Percentiles rank a stretch among this genome's conserved stretches.
phyloP scores from a whole-genome alignment of 2,113 vertebrate species.

The Irena cyanogastra region DNA sequence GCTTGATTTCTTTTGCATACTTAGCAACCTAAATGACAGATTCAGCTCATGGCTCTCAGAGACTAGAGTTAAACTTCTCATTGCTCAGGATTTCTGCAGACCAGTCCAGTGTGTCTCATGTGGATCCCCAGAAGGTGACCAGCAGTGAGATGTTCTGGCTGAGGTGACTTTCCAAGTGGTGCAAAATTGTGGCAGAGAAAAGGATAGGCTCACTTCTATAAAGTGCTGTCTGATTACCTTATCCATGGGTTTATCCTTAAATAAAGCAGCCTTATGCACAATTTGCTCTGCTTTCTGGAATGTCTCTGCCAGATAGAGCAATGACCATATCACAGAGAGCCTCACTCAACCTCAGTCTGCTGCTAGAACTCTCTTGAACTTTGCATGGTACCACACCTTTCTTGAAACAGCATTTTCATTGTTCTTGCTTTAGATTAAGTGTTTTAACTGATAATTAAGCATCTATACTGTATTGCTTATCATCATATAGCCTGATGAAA shows the following conservation, averaged over 20 bases:
- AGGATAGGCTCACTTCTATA: background rate
- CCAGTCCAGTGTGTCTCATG: background rate
- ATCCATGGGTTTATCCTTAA: background rate
- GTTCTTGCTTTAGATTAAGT: background rate
- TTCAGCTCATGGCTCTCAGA: background rate
- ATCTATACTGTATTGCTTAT: background rate
- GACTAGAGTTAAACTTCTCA: background rate
- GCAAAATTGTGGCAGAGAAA: background rate
- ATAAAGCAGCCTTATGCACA: background rate
- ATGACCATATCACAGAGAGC: background rate
- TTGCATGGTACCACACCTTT: background rate
- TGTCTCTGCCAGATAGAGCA: background rate
- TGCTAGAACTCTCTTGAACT: background rate
- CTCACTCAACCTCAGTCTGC: background rate
- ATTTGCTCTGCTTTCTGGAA: background rate
- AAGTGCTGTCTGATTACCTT: background rate
- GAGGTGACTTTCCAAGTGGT: background rate
- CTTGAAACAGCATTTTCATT: background rate
- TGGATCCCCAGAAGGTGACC: background rate
- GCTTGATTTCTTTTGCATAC: constrained; percentile 27
- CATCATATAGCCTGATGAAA: background rate
- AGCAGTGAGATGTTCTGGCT: background rate
- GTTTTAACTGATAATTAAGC: background rate
- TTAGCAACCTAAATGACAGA: constrained; percentile 6
- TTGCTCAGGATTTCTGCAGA: background rate